A percentile compares a stretch with the other conserved stretches of the same genome.
These are phyloP conservation scores for Mechanitis messenoides DNA, from an alignment of 2,888 invertebrate species.

Conservation along the genomic window DNA sequence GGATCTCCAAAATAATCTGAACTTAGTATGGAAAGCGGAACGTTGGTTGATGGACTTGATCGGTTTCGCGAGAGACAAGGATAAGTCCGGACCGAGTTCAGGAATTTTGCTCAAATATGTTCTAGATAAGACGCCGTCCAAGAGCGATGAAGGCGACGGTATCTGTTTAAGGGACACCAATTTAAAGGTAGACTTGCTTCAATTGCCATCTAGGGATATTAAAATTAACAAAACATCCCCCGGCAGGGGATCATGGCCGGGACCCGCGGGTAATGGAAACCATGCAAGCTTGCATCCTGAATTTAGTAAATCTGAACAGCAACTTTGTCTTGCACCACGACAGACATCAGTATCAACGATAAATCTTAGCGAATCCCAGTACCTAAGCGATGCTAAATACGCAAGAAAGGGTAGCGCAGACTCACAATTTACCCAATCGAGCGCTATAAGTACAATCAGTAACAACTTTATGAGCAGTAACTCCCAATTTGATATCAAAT, in stretches of 20 bases:
- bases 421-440: conserved; percentile 76
- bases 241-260: conserved; percentile 91
- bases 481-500: conserved; percentile 66
- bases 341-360: conserved; percentile 70
- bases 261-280: conserved; percentile 80
- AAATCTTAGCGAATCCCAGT: conserved; percentile 75
- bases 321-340: conserved; percentile 74
- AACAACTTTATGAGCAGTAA: conserved; percentile 63
- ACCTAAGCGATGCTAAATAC: conserved; percentile 66
- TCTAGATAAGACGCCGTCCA: conserved; percentile 54
- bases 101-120: conserved; percentile 68
- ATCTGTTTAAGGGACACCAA: conserved; percentile 68
- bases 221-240: conserved; percentile 86
- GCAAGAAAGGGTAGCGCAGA: conserved; percentile 78
- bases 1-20: conserved; percentile 89
- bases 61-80: conserved; percentile 90
- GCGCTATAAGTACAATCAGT: conserved; percentile 56
- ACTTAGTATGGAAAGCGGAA: conserved; percentile 93
- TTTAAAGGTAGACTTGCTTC: conserved; percentile 73
- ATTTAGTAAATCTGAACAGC: conserved; percentile 90
- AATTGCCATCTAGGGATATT: conserved; percentile 82
- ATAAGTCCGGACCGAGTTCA: conserved; percentile 62
- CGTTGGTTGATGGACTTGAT: conserved; percentile 98
- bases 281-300: conserved; percentile 78
- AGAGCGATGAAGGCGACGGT: conserved; percentile 49